These are phyloP conservation scores for Morelia viridis DNA, from an alignment of 2,797 vertebrate species.

Conservation along the genomic window DNA sequence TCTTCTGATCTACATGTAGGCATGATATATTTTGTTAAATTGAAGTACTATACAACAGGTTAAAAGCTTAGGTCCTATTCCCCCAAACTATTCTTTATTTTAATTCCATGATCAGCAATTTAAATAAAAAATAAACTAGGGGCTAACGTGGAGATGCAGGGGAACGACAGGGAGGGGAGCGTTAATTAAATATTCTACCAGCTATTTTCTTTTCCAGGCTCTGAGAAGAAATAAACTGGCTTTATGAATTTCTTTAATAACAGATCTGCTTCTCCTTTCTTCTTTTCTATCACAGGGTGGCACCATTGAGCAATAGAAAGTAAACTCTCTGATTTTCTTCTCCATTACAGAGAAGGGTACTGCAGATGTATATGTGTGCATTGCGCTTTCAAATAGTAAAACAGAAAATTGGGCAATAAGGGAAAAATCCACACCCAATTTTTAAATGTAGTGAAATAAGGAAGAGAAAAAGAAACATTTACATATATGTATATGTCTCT, in stretches of 20 bases:
- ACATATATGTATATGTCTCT: background rate
- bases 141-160: background rate
- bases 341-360: background rate
- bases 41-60: background rate
- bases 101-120: background rate
- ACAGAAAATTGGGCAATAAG: background rate
- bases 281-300: background rate
- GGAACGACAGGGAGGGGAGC: background rate
- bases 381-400: background rate
- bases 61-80: background rate
- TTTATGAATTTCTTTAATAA: background rate
- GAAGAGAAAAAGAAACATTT: background rate
- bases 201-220: background rate
- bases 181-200: background rate
- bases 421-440: background rate
- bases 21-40: background rate
- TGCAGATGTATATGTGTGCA: background rate
- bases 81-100: background rate
- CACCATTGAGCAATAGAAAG: conserved; percentile 7
- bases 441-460: background rate
- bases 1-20: background rate
- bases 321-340: background rate
- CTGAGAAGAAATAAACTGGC: background rate
- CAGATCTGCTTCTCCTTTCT: no score
- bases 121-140: background rate